Percentiles rank a stretch among this genome's conserved stretches.
These are phyloP conservation scores for Drosophila aff. DNA, from an alignment of 1,140 invertebrate species.

Conservation along the genomic window DNA sequence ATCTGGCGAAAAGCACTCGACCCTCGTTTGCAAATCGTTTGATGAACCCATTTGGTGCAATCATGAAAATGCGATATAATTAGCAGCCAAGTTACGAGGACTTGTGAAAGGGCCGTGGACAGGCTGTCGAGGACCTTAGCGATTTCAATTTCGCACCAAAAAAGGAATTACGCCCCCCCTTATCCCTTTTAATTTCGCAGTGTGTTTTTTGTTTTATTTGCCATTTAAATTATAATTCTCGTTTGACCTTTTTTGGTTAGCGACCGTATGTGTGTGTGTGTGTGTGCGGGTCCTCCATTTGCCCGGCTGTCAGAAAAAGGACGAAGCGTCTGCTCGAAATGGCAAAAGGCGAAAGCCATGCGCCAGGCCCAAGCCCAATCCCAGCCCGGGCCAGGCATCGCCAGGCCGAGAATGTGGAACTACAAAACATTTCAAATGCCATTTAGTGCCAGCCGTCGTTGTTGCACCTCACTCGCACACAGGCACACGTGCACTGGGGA, in stretches of 20 bases:
- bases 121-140: conserved; percentile 39
- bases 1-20: conserved; percentile 36
- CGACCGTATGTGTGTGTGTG: conserved; percentile 33
- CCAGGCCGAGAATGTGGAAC: conserved; percentile 51
- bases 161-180: conserved; percentile 58
- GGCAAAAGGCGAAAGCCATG: conserved; percentile 57
- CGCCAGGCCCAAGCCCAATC: conserved; percentile 26
- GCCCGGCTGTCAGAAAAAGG: conserved; percentile 49
- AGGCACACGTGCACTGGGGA: conserved; percentile 11
- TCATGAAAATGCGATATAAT: conserved; percentile 57
- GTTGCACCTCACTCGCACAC: conserved; percentile 50
- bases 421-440: conserved; percentile 69
- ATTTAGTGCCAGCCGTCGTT: conserved; percentile 61
- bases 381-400: no score
- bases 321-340: conserved; percentile 56
- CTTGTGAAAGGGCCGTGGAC: conserved; percentile 38
- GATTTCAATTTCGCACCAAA: conserved; percentile 62
- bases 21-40: conserved; percentile 51
- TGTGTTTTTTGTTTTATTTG: conserved; percentile 63
- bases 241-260: conserved; percentile 57
- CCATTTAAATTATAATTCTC: conserved; percentile 66
- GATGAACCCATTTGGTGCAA: conserved; percentile 54
- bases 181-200: conserved; percentile 31
- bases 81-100: conserved; percentile 47
- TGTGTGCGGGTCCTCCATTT: conserved; percentile 43